Conservation (phyloP, 2,797 vertebrate species). For the Chelonia mydas region DNA sequence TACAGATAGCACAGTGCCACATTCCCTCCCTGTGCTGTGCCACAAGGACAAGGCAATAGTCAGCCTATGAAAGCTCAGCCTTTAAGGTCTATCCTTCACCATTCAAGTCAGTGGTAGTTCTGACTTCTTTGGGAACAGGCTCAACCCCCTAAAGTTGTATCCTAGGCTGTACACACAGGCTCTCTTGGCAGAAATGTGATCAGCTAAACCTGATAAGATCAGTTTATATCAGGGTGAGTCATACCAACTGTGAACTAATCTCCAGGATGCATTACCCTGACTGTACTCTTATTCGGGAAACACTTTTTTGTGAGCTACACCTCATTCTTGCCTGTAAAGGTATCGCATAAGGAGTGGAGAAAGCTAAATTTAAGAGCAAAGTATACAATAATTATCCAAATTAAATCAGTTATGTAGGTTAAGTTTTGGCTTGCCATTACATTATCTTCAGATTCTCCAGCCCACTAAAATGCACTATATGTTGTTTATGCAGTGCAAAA, state of each 20-base stretch:
- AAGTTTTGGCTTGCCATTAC: neutral
- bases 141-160: neutral
- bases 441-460: neutral
- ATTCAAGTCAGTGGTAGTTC: neutral
- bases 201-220: neutral
- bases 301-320: neutral
- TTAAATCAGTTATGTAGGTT: neutral
- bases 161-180: neutral
- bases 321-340: conserved; percentile 9
- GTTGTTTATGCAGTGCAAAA: neutral
- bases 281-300: conserved; percentile 33
- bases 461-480: neutral
- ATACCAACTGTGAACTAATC: conserved; percentile 38
- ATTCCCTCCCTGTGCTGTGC: fast-evolving
- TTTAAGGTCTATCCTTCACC: neutral
- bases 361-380: conserved; percentile 4
- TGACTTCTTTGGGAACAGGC: neutral
- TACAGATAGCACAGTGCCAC: fast-evolving
- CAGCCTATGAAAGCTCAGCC: neutral
- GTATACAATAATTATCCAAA: neutral
- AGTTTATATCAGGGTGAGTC: conserved; percentile 22
- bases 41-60: neutral
- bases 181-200: neutral
- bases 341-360: neutral
- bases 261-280: conserved; percentile 30